Evolutionary conservation across 2,797 vertebrate genomes (phyloP).

Genomic region (Takifugu ocellatus): DNA sequence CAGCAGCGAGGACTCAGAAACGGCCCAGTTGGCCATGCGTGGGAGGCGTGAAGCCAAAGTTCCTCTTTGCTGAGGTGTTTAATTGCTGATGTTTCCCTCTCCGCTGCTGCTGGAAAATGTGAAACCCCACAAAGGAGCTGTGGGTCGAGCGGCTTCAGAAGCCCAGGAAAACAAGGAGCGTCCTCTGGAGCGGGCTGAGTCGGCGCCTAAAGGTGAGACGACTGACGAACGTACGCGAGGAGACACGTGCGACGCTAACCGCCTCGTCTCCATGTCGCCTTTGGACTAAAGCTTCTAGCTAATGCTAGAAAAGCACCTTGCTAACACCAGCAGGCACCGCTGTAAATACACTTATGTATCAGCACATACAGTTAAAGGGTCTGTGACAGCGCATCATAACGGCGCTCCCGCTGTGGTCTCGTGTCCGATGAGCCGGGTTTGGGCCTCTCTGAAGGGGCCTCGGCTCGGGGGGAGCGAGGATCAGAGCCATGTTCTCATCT

Average conservation of each 20-base stretch:
- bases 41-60: conserved; percentile 23
- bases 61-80: conserved; percentile 48
- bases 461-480: conserved; percentile 43
- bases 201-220: conserved; percentile 44
- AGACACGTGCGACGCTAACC: conserved; percentile 17
- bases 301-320: conserved; percentile 51
- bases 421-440: conserved; percentile 36
- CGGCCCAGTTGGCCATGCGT: conserved; percentile 11
- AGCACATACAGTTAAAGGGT: conserved; percentile 1
- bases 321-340: conserved; percentile 30
- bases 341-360: conserved; percentile 1
- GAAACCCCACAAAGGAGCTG: conserved; percentile 37
- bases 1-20: no score
- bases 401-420: conserved; percentile 43
- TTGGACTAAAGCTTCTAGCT: conserved; percentile 37
- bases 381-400: conserved; percentile 16
- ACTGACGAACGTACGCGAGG: conserved; percentile 24
- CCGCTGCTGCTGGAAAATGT: conserved; percentile 45
- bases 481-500: conserved; percentile 55
- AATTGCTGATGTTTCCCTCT: conserved; percentile 39
- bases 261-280: conserved; percentile 24
- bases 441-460: conserved; percentile 62
- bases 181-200: conserved; percentile 41
- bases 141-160: conserved; percentile 56
- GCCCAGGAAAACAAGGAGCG: conserved; percentile 45